These are phyloP conservation scores for Hippopotamyrus pictus DNA, from an alignment of 2,797 vertebrate genomes.

Conservation along the genomic window DNA sequence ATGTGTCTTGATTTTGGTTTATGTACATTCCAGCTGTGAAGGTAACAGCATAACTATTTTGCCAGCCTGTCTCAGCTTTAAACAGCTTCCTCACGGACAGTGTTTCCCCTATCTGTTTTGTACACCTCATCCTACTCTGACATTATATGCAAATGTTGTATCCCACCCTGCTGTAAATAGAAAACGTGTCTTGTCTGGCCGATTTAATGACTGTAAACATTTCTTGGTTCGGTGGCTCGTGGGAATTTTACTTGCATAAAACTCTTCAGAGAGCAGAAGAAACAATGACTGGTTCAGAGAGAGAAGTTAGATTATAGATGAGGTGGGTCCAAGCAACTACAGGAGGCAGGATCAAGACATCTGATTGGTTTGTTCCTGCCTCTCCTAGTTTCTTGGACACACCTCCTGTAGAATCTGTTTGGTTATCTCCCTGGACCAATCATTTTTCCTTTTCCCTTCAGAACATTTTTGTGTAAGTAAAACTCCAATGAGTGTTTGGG, in stretches of 20 bases:
- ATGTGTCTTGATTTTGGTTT: neutral
- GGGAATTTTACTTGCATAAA: neutral
- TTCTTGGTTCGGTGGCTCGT: neutral
- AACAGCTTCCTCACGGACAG: neutral
- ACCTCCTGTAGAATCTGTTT: neutral
- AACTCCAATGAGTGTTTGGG: neutral
- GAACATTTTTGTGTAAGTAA: neutral
- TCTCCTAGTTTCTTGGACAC: neutral
- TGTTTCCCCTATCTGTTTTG: neutral
- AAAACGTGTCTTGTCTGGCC: neutral
- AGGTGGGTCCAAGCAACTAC: neutral
- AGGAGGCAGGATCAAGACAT: neutral
- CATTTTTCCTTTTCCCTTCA: neutral
- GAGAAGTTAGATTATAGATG: neutral
- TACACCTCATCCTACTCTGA: neutral
- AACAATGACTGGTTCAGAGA: neutral
- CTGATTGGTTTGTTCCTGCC: neutral
- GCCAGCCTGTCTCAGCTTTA: neutral
- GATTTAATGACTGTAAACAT: neutral
- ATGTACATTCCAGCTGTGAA: neutral
- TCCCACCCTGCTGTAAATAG: neutral
- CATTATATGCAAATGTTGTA: neutral
- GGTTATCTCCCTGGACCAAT: neutral
- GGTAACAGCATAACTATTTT: neutral
- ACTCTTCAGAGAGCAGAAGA: neutral